phyloP scores from a whole-genome alignment of 2,113 vertebrate genomes.

The Malaclemys terrapin region DNA sequence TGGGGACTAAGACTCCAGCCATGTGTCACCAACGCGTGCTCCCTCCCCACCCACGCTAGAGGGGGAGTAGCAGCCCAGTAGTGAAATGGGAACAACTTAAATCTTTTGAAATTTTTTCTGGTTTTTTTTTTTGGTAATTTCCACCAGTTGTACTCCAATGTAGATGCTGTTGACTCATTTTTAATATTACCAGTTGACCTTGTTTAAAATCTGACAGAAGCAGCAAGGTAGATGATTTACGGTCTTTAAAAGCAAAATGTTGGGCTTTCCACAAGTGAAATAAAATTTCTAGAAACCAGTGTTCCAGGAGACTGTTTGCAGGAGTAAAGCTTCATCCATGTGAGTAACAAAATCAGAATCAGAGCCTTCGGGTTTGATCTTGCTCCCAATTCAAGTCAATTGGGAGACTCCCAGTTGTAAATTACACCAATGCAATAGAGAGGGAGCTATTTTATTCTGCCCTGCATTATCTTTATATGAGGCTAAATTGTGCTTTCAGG shows the following conservation, averaged over 20 bases:
- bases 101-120: not conserved
- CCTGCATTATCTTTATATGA: fast-evolving
- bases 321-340: no score
- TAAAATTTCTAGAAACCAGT: not conserved
- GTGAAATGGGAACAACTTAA: not conserved
- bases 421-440: not conserved
- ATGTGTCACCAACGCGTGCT: not conserved
- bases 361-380: not conserved
- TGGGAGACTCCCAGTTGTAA: not conserved
- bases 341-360: not conserved
- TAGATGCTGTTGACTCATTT: not conserved
- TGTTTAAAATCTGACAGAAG: not conserved
- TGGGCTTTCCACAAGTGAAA: not conserved
- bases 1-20: not conserved
- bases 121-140: not conserved
- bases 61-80: not conserved
- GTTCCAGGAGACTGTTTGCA: no score
- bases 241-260: not conserved
- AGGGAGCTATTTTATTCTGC: not conserved
- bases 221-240: not conserved
- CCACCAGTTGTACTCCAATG: not conserved
- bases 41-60: not conserved
- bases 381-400: not conserved
- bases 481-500: not conserved
- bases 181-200: not conserved